Evolutionary conservation across 1,140 invertebrate species (phyloP).

Genomic region (Mesaphorura yosii): DNA sequence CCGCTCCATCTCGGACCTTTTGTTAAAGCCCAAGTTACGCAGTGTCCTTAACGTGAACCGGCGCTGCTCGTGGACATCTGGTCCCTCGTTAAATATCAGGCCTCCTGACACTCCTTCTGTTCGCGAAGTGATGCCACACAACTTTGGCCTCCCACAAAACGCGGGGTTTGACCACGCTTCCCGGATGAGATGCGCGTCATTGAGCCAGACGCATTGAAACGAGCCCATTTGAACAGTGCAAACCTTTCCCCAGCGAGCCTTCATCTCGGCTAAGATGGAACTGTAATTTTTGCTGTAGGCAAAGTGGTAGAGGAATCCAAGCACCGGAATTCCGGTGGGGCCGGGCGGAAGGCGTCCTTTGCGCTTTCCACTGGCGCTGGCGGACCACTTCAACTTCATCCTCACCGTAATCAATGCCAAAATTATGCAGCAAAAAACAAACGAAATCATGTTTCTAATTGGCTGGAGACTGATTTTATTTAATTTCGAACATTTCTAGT

Average conservation of each 20-base stretch:
- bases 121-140: constrained; percentile 10
- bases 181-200: constrained; percentile 14
- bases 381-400: no score
- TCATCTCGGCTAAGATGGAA: constrained; percentile 4
- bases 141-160: constrained; percentile 21
- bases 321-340: constrained; percentile 11
- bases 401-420: no score
- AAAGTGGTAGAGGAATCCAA: constrained; percentile 19
- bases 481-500: no score
- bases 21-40: constrained; percentile 15
- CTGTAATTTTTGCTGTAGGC: constrained; percentile 10
- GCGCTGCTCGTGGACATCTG: constrained; percentile 16
- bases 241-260: constrained; percentile 14
- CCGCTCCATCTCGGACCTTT: constrained; percentile 7
- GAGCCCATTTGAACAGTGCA: constrained; percentile 20
- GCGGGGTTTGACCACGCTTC: constrained; percentile 16
- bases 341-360: not conserved
- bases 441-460: no score
- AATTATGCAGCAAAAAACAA: no score
- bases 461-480: no score
- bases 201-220: constrained; percentile 11
- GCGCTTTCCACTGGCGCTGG: no score
- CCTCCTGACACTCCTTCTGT: constrained; percentile 17
- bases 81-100: constrained; percentile 16
- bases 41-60: constrained; percentile 9